These are phyloP conservation scores for Athalia circularis DNA, from an alignment of 2,888 invertebrate species.

Conservation along the genomic window DNA sequence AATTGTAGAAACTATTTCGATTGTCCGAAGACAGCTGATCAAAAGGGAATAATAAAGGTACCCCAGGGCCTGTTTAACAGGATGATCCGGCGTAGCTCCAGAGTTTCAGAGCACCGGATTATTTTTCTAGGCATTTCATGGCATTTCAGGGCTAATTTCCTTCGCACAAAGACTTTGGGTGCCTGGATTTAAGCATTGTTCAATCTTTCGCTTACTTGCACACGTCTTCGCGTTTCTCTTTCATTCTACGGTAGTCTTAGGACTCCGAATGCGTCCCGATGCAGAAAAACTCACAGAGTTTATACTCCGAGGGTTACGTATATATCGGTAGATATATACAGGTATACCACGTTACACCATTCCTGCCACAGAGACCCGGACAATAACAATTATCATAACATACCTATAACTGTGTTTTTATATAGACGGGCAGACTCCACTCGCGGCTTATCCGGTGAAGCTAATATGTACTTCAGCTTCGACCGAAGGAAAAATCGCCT, in stretches of 20 bases:
- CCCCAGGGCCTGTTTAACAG: conserved; percentile 70
- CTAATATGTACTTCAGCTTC: too few species aligned
- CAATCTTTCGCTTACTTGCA: conserved; percentile 38
- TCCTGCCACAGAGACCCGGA: too few species aligned
- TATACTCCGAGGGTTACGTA: too few species aligned
- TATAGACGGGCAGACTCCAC: too few species aligned
- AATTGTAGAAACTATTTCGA: conserved; percentile 70
- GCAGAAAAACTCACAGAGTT: not conserved
- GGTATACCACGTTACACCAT: too few species aligned
- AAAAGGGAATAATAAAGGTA: conserved; percentile 46
- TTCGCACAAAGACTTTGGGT: conserved; percentile 65
- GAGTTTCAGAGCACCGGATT: conserved; percentile 59
- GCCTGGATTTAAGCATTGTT: conserved; percentile 52
- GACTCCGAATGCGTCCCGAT: not conserved
- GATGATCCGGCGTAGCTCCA: conserved; percentile 63
- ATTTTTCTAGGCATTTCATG: conserved; percentile 70
- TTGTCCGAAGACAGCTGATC: conserved; percentile 54
- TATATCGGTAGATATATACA: too few species aligned
- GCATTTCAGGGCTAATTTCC: conserved; percentile 73
- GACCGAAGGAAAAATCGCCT: too few species aligned
- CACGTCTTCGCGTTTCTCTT: conserved; percentile 34
- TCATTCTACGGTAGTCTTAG: conserved; percentile 10
- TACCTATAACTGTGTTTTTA: too few species aligned
- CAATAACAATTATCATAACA: too few species aligned
- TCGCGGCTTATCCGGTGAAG: too few species aligned